Evolutionary conservation across 1,140 invertebrate genomes (phyloP), one percentile per base, ranked within the genome.

Genomic region (Zaprionus inermis): DNA sequence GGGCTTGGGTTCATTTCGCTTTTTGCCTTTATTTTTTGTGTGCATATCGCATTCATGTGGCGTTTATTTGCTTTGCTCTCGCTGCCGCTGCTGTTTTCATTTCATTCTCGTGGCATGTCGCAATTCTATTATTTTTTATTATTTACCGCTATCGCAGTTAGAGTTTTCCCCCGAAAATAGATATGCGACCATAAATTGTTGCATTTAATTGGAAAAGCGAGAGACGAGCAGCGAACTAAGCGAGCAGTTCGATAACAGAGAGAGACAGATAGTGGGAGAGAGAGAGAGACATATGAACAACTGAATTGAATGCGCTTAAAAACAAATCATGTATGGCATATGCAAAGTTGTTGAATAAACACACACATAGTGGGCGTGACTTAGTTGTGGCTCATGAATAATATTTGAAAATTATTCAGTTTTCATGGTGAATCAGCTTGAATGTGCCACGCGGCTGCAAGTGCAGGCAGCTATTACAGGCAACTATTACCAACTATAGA

Each of bases 121-220:
- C 52, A 56, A 61, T 55, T 59, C 32, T 54, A 49, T 65, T 55
- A 41, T 20, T 38, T 67, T 69, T 49, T 61, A 66, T 57, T 58
- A 72, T 72, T 72, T 72, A 78, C 77, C 57, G 44, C 57, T 72
- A 51, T 65, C 60, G 61, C 28, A 65, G 69, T 41, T 9, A 51
- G 65, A 49, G 73, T 81, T 69, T 69, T 38, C 22, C 20, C 44
- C n/a, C 34, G n/a, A 54, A 63, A 79, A 58, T 44, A 63, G 76
- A 86, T 70, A 70, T 70, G 34, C 60, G 38, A 30, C 52, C 30
- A 76, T 73, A 79, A 72, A 85, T 70, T 81, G 64, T 68, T 76
- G 36, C 60, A 59, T 81, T 81, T 81, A 69, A 85, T 84, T 84
- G 69, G 73, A 78, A 77, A 81, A 20, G 44, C 44, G 18, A 49